Evolutionary conservation across 2,888 invertebrate species (phyloP).

Genomic region (Hirtodrosophila histrioides): DNA sequence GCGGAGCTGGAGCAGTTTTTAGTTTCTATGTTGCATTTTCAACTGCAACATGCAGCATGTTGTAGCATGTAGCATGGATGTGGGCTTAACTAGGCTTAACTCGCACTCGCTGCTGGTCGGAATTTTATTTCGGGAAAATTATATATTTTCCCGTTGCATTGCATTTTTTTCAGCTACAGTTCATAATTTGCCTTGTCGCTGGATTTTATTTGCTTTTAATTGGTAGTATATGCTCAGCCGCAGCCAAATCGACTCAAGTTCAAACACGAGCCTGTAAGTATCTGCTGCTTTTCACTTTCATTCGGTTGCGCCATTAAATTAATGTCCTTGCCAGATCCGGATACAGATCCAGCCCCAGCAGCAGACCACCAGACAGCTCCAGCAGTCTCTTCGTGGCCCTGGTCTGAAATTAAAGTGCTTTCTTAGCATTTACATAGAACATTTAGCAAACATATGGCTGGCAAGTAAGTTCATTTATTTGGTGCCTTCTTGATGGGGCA

Average conservation of each 20-base stretch:
- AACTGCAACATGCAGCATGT: conserved; percentile 50
- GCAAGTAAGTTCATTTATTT: conserved; percentile 77
- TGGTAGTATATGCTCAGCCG: conserved; percentile 22
- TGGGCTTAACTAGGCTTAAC: conserved; percentile 76
- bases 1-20: conserved; percentile 66
- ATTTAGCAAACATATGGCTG: conserved; percentile 74
- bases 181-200: conserved; percentile 58
- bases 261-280: conserved; percentile 6
- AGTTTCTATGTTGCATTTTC: conserved; percentile 62
- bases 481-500: background rate
- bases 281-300: conserved; percentile 59
- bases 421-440: conserved; percentile 76
- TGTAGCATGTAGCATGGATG: conserved; percentile 53
- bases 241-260: conserved; percentile 53
- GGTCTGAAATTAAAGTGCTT: conserved; percentile 70
- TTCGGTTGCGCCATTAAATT: conserved; percentile 66
- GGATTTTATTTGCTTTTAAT: conserved; percentile 61
- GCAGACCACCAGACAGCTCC: too few species aligned
- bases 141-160: conserved; percentile 31
- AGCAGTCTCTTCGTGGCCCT: background rate
- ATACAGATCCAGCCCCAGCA: background rate
- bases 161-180: conserved; percentile 43
- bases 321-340: conserved; percentile 55
- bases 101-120: conserved; percentile 42
- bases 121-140: conserved; percentile 62